Conservation (phyloP, 2,113 vertebrate species). For the Sminthopsis crassicaudata region DNA sequence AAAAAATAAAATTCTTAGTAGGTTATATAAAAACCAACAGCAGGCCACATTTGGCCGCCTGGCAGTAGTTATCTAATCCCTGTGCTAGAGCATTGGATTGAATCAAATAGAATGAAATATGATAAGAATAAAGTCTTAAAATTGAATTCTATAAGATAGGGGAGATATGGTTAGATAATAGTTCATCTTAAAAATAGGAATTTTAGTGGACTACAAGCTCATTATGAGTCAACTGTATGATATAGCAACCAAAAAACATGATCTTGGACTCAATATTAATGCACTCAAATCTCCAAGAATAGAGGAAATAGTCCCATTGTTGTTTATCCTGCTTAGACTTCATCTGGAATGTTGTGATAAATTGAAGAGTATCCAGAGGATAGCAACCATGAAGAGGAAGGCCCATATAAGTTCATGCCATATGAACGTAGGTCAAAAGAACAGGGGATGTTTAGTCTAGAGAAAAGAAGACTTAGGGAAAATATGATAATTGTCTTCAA, state of each 20-base stretch:
- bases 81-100: neutral
- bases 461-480: neutral
- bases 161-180: neutral
- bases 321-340: neutral
- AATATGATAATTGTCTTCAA: neutral
- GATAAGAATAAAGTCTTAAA: neutral
- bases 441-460: neutral
- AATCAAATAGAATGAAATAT: neutral
- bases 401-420: neutral
- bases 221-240: neutral
- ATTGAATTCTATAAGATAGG: neutral
- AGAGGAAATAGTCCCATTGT: neutral
- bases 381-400: neutral
- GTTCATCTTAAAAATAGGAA: neutral
- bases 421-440: neutral
- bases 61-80: neutral
- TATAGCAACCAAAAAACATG: neutral
- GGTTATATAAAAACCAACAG: neutral
- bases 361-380: neutral
- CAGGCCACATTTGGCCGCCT: neutral
- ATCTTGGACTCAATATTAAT: neutral
- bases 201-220: neutral
- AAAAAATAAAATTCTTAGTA: neutral
- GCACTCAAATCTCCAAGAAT: neutral
- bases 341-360: neutral